Conservation (phyloP, 2,888 invertebrate species). For the Dynastes tityus region DNA sequence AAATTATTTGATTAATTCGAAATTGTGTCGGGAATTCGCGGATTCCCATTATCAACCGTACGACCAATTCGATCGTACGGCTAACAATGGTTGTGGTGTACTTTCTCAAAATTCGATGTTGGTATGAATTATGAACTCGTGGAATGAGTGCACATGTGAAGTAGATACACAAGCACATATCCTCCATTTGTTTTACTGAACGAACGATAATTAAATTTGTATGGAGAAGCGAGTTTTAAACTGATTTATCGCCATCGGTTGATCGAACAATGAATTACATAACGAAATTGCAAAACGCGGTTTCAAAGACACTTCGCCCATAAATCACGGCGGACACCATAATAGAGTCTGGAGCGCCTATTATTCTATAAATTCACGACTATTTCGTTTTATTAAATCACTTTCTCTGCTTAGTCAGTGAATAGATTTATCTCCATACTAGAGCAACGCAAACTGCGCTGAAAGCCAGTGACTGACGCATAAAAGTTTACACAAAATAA, state of each 20-base stretch:
- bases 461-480: no score
- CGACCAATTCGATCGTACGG: no score
- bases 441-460: no score
- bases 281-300: slow-evolving; percentile 33
- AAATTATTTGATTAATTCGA: no score
- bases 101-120: background rate
- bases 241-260: slow-evolving; percentile 23
- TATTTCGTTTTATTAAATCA: slow-evolving; percentile 17
- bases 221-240: slow-evolving; percentile 18
- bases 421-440: slow-evolving; percentile 21
- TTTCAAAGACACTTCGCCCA: background rate
- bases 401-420: slow-evolving; percentile 14
- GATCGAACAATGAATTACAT: slow-evolving; percentile 40
- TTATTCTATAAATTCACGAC: slow-evolving; percentile 29
- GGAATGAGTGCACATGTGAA: background rate
- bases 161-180: background rate
- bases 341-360: slow-evolving; percentile 21
- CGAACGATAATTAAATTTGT: slow-evolving; percentile 14
- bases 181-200: background rate
- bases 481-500: no score
- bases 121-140: background rate
- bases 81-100: background rate
- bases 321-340: slow-evolving; percentile 12
- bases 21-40: no score
- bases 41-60: no score